Conservation (phyloP, 2,888 invertebrate species). For the Gryllus longicercus region DNA sequence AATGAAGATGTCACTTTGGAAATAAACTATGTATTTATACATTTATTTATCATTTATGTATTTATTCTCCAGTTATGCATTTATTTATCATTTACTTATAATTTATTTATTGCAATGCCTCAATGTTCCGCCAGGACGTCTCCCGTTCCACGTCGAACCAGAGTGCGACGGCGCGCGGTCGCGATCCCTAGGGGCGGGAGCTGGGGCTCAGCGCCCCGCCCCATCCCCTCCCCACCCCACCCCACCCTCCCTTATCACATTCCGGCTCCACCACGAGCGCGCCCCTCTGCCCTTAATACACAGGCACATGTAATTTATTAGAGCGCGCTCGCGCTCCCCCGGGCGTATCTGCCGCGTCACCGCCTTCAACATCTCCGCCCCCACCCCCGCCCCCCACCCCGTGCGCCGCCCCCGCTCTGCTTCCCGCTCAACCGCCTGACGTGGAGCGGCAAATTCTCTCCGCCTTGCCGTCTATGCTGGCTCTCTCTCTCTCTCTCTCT, state of each 20-base stretch:
- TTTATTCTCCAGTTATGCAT: too few species aligned
- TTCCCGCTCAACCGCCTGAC: neutral
- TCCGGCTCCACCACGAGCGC: neutral
- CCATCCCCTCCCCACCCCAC: too few species aligned
- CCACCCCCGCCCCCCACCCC: neutral
- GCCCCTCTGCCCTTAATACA: slow-evolving; percentile 11
- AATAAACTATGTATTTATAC: too few species aligned
- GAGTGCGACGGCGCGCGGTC: too few species aligned
- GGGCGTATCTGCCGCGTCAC: neutral
- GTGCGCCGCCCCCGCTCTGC: neutral
- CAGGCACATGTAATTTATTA: slow-evolving; percentile 17
- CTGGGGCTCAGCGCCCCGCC: too few species aligned
- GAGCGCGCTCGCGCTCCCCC: neutral
- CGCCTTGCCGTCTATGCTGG: neutral
- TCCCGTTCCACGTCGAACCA: too few species aligned
- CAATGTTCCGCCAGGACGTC: too few species aligned
- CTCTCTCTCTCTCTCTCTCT: neutral
- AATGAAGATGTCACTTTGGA: too few species aligned
- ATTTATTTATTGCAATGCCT: too few species aligned
- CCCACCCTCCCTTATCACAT: neutral
- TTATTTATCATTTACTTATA: too few species aligned
- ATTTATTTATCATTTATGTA: too few species aligned
- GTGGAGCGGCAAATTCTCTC: neutral
- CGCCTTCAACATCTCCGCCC: neutral
- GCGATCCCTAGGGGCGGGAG: too few species aligned